Evolutionary conservation across 1,140 invertebrate species (phyloP), one percentile per base, ranked within the genome.

Genomic region (Conus betulinus): DNA sequence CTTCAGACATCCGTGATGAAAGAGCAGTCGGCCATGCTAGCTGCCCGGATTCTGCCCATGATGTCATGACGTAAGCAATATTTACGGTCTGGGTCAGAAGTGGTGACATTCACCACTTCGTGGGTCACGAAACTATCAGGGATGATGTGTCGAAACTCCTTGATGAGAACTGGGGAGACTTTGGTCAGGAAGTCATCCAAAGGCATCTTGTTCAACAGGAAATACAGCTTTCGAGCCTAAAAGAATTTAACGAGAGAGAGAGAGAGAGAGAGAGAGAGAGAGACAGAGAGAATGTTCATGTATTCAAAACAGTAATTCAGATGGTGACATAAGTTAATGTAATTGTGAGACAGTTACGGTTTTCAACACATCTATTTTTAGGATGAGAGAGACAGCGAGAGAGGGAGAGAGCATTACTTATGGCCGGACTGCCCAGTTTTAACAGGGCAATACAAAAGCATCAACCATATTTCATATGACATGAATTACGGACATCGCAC

Each of bases 61-160:
- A 39, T 88, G 87, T 39, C 81, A 76, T 52, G 60, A 67, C 60
- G 60, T 67, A 67, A 67, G 60, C 60, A 67, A 13, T 23, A 13
- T 67, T 67, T 3, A 23, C 13, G 60, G 11, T 15, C 60, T 13
- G 13, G 13, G 13, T 67, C 20, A 13, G 13, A 23, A 23, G 11
- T 23, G 20, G 1, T 13, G 11, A 13, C 60, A 13, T 23, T 23
- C 60, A 15, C 60, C 20, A 67, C 60, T 67, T 67, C 60, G 1
- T 67, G 60, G 13, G 60, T 67, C 60, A 67, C 1, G 20, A 15
- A 67, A 13, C 11, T 67, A 1, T 67, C 60, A 13, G 60, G 60
- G 20, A 67, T 67, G 60, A 67, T 67, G 60, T 67, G 60, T 13
- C 1, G 60, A 67, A 67, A 67, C 60, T 15, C 60, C 60, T 67